A percentile compares a stretch with the other conserved stretches of the same genome.
Evolutionary conservation across 2,113 vertebrate species (phyloP).

Genomic region (Arothron firmamentum): DNA sequence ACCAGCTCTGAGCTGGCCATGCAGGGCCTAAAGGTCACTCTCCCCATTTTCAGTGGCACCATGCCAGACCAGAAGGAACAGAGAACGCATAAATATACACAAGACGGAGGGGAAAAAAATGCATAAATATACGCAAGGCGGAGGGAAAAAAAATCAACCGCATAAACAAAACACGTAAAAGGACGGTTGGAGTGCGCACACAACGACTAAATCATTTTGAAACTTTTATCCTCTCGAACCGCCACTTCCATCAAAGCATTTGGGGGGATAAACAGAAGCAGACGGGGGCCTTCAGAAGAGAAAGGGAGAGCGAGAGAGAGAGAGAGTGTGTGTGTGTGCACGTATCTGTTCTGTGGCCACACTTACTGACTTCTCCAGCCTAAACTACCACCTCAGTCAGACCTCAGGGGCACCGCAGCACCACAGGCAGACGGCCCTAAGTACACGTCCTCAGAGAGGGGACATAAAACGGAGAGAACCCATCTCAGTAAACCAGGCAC

Average conservation of each 20-base stretch:
- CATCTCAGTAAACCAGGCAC: constrained; percentile 47
- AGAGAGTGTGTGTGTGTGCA: constrained; percentile 26
- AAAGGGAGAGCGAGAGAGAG: neutral
- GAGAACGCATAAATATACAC: constrained; percentile 31
- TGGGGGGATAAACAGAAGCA: constrained; percentile 34
- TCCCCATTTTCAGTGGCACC: constrained; percentile 53
- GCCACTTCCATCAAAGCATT: constrained; percentile 32
- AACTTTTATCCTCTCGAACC: constrained; percentile 53
- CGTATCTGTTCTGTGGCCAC: constrained; percentile 58
- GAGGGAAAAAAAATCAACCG: constrained; percentile 47
- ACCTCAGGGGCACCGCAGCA: constrained; percentile 66
- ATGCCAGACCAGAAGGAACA: constrained; percentile 50
- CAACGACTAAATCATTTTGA: constrained; percentile 49
- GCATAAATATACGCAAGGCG: constrained; percentile 30
- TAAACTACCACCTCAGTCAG: constrained; percentile 57
- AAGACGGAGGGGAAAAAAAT: constrained; percentile 35
- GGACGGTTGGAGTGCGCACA: neutral
- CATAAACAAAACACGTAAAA: constrained; percentile 20
- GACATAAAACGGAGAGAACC: constrained; percentile 55
- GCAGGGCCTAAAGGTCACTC: constrained; percentile 56
- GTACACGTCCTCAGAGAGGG: constrained; percentile 58
- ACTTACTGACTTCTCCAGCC: constrained; percentile 39
- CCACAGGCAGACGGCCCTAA: constrained; percentile 66
- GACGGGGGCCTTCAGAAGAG: constrained; percentile 46
- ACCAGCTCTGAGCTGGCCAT: constrained; percentile 38